These are phyloP conservation scores for Lasioglossum baleicum DNA, from an alignment of 1,140 invertebrate species.

Conservation along the genomic window DNA sequence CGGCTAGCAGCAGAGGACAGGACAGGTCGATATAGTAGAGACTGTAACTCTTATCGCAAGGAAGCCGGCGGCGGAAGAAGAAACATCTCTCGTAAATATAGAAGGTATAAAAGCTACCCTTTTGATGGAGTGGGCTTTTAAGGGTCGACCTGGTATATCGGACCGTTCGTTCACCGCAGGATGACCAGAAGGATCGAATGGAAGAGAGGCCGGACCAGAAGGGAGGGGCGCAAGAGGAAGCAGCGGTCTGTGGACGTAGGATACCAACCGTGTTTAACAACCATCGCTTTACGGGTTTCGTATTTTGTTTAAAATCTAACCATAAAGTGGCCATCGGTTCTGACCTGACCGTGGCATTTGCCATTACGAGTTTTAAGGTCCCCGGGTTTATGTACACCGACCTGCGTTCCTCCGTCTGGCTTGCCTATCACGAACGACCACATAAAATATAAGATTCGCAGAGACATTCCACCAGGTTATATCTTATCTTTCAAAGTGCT, in stretches of 20 bases:
- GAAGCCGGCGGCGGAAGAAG: constrained; percentile 71
- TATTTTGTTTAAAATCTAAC: constrained; percentile 75
- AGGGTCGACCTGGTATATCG: constrained; percentile 71
- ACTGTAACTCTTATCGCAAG: constrained; percentile 74
- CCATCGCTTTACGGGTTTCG: constrained; percentile 69
- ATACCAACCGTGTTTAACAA: constrained; percentile 71
- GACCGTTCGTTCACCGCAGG: constrained; percentile 63
- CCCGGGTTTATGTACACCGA: neutral
- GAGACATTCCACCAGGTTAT: neutral
- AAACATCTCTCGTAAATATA: constrained; percentile 78
- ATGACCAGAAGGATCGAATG: constrained; percentile 68
- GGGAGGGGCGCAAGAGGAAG: constrained; percentile 21
- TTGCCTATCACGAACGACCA: neutral
- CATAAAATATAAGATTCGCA: neutral
- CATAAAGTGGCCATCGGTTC: constrained; percentile 64
- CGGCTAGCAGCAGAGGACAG: constrained; percentile 30
- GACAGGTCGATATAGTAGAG: constrained; percentile 53
- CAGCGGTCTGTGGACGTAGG: constrained; percentile 40
- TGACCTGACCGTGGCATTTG: constrained; percentile 12
- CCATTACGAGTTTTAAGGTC: constrained; percentile 22
- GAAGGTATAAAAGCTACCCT: constrained; percentile 77
- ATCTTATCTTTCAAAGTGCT: neutral
- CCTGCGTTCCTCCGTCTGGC: neutral
- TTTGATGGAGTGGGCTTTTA: constrained; percentile 78
- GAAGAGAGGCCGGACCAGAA: neutral